A percentile compares a stretch with the other conserved stretches of the same genome.
phyloP scores from a whole-genome alignment of 2,113 vertebrate species.

The Ptilorrhoa leucosticta region DNA sequence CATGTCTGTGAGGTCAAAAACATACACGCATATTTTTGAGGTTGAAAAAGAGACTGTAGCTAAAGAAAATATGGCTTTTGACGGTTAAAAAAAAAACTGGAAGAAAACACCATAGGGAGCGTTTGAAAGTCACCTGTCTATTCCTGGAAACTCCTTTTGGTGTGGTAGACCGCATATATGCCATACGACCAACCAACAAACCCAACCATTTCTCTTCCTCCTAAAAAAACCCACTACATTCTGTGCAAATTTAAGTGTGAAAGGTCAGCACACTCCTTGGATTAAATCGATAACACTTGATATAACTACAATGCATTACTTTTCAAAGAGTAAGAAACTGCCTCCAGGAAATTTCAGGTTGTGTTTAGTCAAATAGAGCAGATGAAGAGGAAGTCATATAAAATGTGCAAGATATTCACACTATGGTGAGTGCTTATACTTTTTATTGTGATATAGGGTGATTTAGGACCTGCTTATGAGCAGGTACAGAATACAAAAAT shows the following conservation, averaged over 20 bases:
- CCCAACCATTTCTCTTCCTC: not conserved
- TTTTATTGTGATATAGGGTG: not conserved
- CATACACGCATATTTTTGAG: not conserved
- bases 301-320: not conserved
- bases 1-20: not conserved
- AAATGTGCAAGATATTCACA: not conserved
- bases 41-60: not conserved
- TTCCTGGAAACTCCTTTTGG: slow-evolving; percentile 1
- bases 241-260: not conserved
- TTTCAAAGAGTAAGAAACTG: not conserved
- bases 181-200: not conserved
- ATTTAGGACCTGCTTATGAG: not conserved
- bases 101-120: not conserved
- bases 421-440: not conserved
- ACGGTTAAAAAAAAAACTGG: not conserved
- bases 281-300: not conserved
- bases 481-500: not conserved
- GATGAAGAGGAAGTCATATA: not conserved
- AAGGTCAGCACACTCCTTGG: not conserved
- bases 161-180: not conserved
- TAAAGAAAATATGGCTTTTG: not conserved
- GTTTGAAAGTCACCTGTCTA: not conserved
- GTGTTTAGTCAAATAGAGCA: not conserved
- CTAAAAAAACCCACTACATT: not conserved
- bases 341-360: not conserved